A percentile compares a stretch with the other conserved stretches of the same genome.
phyloP scores from a whole-genome alignment of 2,888 invertebrate genomes.

The Antitype chi region DNA sequence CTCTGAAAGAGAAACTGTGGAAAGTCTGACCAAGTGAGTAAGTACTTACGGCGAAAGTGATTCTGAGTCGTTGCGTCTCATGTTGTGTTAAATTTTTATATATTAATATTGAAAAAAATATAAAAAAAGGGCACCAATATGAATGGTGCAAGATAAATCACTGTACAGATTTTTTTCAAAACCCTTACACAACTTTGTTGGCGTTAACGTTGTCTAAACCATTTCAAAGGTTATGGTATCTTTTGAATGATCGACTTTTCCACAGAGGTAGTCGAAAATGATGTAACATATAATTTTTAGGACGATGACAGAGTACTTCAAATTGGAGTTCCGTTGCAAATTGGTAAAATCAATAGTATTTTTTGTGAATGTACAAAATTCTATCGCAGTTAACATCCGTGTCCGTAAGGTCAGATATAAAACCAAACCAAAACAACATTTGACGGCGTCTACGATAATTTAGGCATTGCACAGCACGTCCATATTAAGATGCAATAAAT shows the following conservation, averaged over 20 bases:
- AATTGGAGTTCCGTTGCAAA: neutral
- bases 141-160: neutral
- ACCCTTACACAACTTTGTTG: neutral
- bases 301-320: neutral
- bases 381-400: neutral
- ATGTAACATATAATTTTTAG: neutral
- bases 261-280: neutral
- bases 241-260: neutral
- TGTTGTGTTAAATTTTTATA: neutral
- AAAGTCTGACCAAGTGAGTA: conserved; percentile 13
- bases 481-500: conserved; percentile 66
- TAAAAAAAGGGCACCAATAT: neutral
- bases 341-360: neutral
- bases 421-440: conserved; percentile 21
- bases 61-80: conserved; percentile 16
- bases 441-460: conserved; percentile 48
- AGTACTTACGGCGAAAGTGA: conserved; percentile 20
- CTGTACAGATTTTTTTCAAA: neutral
- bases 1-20: conserved; percentile 38
- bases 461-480: conserved; percentile 60
- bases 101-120: neutral
- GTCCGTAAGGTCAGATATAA: conserved; percentile 14
- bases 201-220: neutral
- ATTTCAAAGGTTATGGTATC: neutral
- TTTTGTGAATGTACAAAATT: neutral